Evolutionary conservation across 1,140 invertebrate genomes (phyloP).

Genomic region (Probaryconus sp.): DNA sequence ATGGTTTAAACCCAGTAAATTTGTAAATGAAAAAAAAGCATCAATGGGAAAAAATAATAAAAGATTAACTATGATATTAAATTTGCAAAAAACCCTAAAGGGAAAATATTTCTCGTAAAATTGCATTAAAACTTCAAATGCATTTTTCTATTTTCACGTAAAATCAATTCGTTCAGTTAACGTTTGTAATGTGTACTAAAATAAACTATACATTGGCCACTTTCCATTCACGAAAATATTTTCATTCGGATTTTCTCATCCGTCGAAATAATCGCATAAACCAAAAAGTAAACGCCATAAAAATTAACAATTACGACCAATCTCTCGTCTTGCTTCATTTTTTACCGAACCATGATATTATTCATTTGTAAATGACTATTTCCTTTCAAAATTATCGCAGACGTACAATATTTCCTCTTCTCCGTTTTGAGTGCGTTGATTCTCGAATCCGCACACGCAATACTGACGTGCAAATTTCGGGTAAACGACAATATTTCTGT

Average conservation of each 20-base stretch:
- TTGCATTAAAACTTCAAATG: not conserved
- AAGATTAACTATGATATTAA: too few species aligned
- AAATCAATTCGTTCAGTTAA: constrained; percentile 27
- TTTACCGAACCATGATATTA: too few species aligned
- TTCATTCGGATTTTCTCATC: constrained; percentile 1
- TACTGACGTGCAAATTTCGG: constrained; percentile 33
- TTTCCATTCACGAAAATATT: constrained; percentile 13
- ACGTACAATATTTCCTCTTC: too few species aligned
- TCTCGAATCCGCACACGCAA: constrained; percentile 31
- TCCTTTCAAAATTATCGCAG: constrained; percentile 3
- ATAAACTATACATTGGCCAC: constrained; percentile 14
- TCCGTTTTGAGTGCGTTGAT: not conserved
- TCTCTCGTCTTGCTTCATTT: constrained; percentile 12
- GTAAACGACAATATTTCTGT: constrained; percentile 1
- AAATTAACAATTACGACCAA: constrained; percentile 8
- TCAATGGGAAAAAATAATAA: too few species aligned
- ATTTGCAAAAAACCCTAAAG: too few species aligned
- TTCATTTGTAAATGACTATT: too few species aligned
- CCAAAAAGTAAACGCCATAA: constrained; percentile 16
- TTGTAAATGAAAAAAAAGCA: too few species aligned
- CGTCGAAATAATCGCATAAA: constrained; percentile 16
- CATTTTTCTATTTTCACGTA: constrained; percentile 1
- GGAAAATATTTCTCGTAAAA: constrained; percentile 16
- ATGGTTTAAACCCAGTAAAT: too few species aligned
- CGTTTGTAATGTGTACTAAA: constrained; percentile 19